phyloP scores from a whole-genome alignment of 2,113 vertebrate genomes.

The Gymnobelideus leadbeateri region DNA sequence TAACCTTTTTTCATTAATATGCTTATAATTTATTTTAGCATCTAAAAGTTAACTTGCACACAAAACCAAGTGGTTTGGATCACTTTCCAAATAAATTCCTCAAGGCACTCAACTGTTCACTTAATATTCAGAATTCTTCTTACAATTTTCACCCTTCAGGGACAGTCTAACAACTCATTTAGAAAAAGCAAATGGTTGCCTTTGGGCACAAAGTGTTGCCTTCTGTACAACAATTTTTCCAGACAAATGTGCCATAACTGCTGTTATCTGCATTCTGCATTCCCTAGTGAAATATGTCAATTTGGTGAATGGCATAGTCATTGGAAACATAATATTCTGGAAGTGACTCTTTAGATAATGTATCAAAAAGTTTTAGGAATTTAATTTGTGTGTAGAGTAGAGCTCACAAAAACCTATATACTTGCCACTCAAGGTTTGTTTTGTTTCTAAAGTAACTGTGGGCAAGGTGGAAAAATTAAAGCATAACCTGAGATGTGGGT shows the following conservation, averaged over 20 bases:
- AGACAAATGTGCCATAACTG: conserved; percentile 56
- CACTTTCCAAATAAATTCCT: conserved; percentile 57
- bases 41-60: not conserved
- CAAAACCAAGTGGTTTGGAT: conserved; percentile 1
- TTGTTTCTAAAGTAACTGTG: not conserved
- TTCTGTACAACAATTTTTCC: conserved; percentile 66
- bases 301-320: conserved; percentile 73
- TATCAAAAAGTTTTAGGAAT: conserved; percentile 76
- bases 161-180: conserved; percentile 20
- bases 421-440: conserved; percentile 44
- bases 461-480: conserved; percentile 64
- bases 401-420: conserved; percentile 57
- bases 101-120: conserved; percentile 16
- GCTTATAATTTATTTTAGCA: not conserved
- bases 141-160: not conserved
- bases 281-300: conserved; percentile 70
- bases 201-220: conserved; percentile 28
- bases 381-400: conserved; percentile 69
- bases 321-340: conserved; percentile 72
- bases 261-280: conserved; percentile 68
- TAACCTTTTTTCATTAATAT: not conserved
- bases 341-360: conserved; percentile 73
- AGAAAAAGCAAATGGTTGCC: conserved; percentile 34
- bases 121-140: conserved; percentile 27
- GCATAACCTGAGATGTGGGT: conserved; percentile 55